Evolutionary conservation across 2,113 vertebrate genomes (phyloP).

Genomic region (Pavo muticus): DNA sequence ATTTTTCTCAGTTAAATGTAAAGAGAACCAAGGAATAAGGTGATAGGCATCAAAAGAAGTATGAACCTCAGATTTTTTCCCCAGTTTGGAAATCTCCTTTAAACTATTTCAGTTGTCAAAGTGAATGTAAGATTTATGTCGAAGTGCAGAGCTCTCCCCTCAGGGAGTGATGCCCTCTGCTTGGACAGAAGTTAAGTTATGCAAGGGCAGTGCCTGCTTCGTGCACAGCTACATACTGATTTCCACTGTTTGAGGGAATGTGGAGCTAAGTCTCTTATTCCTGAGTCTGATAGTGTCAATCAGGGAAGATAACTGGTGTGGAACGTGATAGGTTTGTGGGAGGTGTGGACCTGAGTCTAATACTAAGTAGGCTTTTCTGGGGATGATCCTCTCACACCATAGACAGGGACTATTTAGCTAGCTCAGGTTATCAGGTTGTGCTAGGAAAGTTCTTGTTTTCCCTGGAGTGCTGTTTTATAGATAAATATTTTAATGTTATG

Average conservation of each 20-base stretch:
- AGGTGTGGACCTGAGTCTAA: background rate
- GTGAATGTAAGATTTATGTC: background rate
- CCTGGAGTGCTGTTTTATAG: background rate
- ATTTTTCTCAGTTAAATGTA: background rate
- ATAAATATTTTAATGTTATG: background rate
- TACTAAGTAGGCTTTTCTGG: background rate
- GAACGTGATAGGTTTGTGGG: background rate
- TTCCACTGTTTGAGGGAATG: background rate
- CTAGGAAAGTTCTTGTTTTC: background rate
- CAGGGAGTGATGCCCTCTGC: background rate
- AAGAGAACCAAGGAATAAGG: background rate
- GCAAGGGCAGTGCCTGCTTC: background rate
- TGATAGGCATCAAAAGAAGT: rapidly evolving
- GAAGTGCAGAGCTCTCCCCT: background rate
- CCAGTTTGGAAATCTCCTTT: background rate
- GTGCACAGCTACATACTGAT: background rate
- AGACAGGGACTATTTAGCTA: background rate
- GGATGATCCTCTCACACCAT: background rate
- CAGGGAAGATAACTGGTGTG: background rate
- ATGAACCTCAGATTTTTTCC: background rate
- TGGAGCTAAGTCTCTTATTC: background rate
- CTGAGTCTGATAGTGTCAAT: background rate
- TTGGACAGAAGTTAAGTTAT: background rate
- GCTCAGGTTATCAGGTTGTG: background rate
- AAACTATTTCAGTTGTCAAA: background rate